Evolutionary conservation across 2,888 invertebrate genomes (phyloP), one percentile per base, ranked within the genome.

Genomic region (Lasioglossum vierecki): DNA sequence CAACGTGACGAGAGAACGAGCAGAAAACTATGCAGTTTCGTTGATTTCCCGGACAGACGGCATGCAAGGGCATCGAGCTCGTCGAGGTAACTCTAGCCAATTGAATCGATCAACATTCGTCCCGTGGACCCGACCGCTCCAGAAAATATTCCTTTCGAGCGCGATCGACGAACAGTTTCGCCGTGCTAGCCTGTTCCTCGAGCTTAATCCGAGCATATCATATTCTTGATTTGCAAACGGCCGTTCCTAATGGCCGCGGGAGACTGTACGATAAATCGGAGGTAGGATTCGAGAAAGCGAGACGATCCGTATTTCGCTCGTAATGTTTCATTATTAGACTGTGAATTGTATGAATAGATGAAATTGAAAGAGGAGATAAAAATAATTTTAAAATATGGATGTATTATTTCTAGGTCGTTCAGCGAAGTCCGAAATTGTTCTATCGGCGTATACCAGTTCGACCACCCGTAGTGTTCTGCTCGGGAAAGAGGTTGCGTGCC

Each of bases 61-160:
- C 57, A 57, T 18, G 39, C 18, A 22, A 4, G 70, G 9, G 41
- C 9, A 39, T 9, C 39, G 41, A n/a, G 39, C 84, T 84, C 74
- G 79, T 76, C 82, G 74, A 82, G 79, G 78, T 85, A 87, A 82
- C 82, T 83, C 60, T 76, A 75, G 76, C 83, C 85, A 82, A 87
- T 90, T 85, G 90, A 85, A 87, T 89, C 85, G 84, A 89, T 90
- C 90, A 90, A 90, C 89, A 88, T 84, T 86, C 90, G 81, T 86
- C 79, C 79, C 84, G 46, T 39, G 26, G 46, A 75, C 76, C 76
- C 80, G 78, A 39, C 79, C 80, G 71, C 68, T 79, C 63, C 71
- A 71, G 77, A 80, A 80, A 80, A 88, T 82, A 84, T 70, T 82
- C 57, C 83, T 60, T 73, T 46, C 76, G 41, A 30, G 63, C 81